A percentile compares a stretch with the other conserved stretches of the same genome.
Evolutionary conservation across 2,888 invertebrate genomes (phyloP).

Genomic region (Brachypterus glaber): DNA sequence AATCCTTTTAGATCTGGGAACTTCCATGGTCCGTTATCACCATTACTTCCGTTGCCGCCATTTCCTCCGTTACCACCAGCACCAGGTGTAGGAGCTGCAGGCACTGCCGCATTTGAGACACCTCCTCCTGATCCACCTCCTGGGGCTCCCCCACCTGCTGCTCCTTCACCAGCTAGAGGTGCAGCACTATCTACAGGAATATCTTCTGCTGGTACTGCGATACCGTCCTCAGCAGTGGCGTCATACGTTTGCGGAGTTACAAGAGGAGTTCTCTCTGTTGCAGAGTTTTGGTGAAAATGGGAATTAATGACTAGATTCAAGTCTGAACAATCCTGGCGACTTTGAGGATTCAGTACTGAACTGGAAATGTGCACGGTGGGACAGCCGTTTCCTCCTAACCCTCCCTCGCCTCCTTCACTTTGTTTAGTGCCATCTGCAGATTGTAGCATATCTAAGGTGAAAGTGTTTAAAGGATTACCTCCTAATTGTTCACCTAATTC

Average conservation of each 20-base stretch:
- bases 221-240: conserved; percentile 17
- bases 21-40: conserved; percentile 20
- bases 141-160: conserved; percentile 11
- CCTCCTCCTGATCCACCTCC: conserved; percentile 18
- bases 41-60: conserved; percentile 19
- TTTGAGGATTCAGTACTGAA: conserved; percentile 44
- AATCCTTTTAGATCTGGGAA: conserved; percentile 34
- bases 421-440: conserved; percentile 25
- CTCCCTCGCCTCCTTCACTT: conserved; percentile 8
- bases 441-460: conserved; percentile 30
- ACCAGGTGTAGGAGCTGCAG: conserved; percentile 22
- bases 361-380: conserved; percentile 49
- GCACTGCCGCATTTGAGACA: too few relatives aligned
- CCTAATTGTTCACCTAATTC: conserved; percentile 13
- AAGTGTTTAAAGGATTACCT: conserved; percentile 28
- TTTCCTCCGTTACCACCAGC: conserved; percentile 20
- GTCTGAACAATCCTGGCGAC: conserved; percentile 58
- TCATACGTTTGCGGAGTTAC: conserved; percentile 24
- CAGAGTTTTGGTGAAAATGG: conserved; percentile 47
- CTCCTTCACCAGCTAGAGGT: conserved; percentile 12
- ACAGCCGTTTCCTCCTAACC: conserved; percentile 33
- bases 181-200: conserved; percentile 22
- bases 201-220: conserved; percentile 35
- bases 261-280: conserved; percentile 26
- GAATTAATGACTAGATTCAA: conserved; percentile 62